Percentiles rank a stretch among this genome's conserved stretches.
phyloP scores from a whole-genome alignment of 2,888 invertebrate genomes.

The Neoaliturus tenellus region DNA sequence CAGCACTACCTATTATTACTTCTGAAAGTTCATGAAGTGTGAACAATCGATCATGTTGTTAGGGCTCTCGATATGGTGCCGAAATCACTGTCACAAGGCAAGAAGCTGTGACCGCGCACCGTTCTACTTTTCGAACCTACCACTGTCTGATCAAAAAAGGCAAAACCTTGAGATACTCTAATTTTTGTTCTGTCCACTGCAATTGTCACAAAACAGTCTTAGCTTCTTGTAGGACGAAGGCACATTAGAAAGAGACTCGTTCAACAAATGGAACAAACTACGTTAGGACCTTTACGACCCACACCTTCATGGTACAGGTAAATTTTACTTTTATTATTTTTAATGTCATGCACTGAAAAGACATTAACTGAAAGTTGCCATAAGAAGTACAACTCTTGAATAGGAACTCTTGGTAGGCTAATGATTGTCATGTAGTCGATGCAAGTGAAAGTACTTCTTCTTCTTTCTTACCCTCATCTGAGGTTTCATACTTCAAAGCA shows the following conservation, averaged over 20 bases:
- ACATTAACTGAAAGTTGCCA: constrained; percentile 54
- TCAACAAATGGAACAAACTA: constrained; percentile 37
- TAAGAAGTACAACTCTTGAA: constrained; percentile 57
- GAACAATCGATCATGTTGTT: no score
- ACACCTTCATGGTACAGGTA: constrained; percentile 54
- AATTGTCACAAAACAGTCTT: constrained; percentile 46
- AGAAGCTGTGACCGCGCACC: constrained; percentile 46
- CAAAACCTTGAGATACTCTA: constrained; percentile 37
- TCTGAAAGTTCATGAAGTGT: no score
- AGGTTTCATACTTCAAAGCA: constrained; percentile 43
- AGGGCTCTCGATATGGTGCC: constrained; percentile 4
- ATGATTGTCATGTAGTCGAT: constrained; percentile 55
- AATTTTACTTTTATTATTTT: constrained; percentile 28
- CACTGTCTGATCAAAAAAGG: constrained; percentile 43
- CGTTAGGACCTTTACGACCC: constrained; percentile 38
- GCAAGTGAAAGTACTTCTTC: constrained; percentile 33
- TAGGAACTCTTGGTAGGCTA: constrained; percentile 48
- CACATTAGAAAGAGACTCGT: constrained; percentile 16
- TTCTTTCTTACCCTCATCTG: constrained; percentile 39
- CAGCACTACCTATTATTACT: no score
- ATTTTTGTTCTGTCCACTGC: constrained; percentile 50
- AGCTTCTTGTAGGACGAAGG: constrained; percentile 34
- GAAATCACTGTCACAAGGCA: constrained; percentile 42
- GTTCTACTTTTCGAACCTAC: constrained; percentile 35
- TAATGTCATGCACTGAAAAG: constrained; percentile 56